These are phyloP conservation scores for Meleagris gallopavo DNA, from an alignment of 2,113 vertebrate species.

Conservation along the genomic window DNA sequence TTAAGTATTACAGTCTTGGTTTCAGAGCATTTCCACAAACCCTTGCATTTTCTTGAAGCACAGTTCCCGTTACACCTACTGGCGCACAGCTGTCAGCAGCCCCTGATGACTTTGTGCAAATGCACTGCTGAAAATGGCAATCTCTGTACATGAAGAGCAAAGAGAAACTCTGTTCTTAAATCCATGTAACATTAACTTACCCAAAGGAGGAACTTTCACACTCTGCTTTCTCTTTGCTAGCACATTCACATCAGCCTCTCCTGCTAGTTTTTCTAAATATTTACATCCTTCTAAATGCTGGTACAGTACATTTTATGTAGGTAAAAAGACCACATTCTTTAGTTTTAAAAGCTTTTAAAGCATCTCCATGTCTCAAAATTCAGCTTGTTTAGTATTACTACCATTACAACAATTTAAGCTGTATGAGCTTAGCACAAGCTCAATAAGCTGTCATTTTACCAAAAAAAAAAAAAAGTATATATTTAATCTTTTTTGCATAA, in stretches of 20 bases:
- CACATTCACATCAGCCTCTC: background rate
- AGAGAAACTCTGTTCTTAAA: background rate
- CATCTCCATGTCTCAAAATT: background rate
- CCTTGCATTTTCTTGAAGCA: background rate
- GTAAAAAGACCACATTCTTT: background rate
- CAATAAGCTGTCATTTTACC: background rate
- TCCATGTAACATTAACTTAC: background rate
- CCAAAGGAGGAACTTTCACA: background rate
- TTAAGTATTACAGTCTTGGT: background rate
- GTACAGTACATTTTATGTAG: background rate
- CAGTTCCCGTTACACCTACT: background rate
- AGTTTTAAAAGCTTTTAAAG: background rate
- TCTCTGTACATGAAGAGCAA: background rate
- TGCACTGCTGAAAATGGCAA: background rate
- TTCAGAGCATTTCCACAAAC: background rate
- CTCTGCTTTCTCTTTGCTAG: background rate
- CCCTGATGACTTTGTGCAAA: accelerated
- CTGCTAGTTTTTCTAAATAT: background rate
- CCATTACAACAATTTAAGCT: background rate
- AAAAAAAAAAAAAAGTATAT: background rate
- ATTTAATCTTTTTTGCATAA: background rate
- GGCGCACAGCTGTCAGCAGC: background rate
- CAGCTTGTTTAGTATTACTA: background rate
- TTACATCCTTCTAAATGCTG: background rate
- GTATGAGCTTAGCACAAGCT: background rate